phyloP scores from a whole-genome alignment of 2,113 vertebrate genomes.

The Dicentrarchus labrax region DNA sequence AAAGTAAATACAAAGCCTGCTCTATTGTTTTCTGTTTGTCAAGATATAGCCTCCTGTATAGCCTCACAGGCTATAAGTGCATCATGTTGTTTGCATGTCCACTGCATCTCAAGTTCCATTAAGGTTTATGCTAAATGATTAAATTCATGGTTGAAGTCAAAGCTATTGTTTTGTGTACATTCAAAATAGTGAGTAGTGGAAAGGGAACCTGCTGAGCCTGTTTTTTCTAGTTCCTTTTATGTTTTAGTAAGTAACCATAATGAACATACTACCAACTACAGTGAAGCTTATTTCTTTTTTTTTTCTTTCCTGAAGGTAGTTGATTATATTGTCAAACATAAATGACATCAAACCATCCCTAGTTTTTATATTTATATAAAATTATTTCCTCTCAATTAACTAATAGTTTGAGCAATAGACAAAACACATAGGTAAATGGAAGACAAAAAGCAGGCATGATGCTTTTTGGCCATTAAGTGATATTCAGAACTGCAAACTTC shows the following conservation, averaged over 20 bases:
- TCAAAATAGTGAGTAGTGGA: neutral
- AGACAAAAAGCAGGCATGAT: neutral
- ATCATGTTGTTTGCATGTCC: neutral
- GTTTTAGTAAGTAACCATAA: neutral
- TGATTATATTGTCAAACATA: neutral
- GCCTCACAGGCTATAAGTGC: neutral
- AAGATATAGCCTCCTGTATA: neutral
- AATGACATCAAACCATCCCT: neutral
- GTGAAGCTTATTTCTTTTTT: neutral
- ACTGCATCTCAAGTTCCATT: neutral
- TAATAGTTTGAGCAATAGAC: neutral
- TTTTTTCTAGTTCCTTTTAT: neutral
- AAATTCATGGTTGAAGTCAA: neutral
- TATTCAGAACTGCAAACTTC: neutral
- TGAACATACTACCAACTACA: neutral
- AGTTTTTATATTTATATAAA: too few relatives aligned
- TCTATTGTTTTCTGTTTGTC: neutral
- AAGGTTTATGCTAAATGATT: neutral
- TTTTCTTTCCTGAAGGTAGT: neutral
- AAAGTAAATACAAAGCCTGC: neutral
- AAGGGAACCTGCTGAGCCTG: constrained; percentile 7
- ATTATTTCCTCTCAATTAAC: neutral
- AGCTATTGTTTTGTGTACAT: neutral
- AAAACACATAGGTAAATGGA: neutral
- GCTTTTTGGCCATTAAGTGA: neutral